A percentile compares a stretch with the other conserved stretches of the same genome.
Conservation (phyloP, 2,888 invertebrate species). For the Pardosa pseudoannulata region DNA sequence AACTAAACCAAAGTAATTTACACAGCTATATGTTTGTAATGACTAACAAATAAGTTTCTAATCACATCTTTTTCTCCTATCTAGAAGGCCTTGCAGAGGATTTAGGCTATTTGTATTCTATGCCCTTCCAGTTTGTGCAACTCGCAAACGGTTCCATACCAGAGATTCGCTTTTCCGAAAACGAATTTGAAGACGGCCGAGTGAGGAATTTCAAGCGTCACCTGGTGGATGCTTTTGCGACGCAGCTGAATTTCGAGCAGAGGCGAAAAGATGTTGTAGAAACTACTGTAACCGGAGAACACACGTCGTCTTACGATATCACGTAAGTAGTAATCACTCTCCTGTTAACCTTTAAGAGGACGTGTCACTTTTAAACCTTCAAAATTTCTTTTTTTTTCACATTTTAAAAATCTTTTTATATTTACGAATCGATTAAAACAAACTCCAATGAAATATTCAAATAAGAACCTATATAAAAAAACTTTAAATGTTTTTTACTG, state of each 20-base stretch:
- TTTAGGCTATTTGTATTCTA: constrained; percentile 23
- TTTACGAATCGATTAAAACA: too few relatives aligned
- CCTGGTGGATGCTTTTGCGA: constrained; percentile 72
- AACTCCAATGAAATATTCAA: too few relatives aligned
- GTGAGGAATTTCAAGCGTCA: constrained; percentile 74
- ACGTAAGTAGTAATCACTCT: constrained; percentile 42
- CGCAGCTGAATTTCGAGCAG: constrained; percentile 54
- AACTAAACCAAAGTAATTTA: too few relatives aligned
- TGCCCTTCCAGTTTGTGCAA: constrained; percentile 74
- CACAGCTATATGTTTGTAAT: too few relatives aligned
- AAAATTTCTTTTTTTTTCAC: too few relatives aligned
- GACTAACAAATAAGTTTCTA: too few relatives aligned
- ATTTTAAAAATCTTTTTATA: too few relatives aligned
- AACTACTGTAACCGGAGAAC: constrained; percentile 54
- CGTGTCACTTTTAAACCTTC: too few relatives aligned
- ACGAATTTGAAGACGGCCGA: constrained; percentile 60
- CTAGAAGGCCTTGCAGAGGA: constrained; percentile 4
- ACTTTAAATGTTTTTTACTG: too few relatives aligned
- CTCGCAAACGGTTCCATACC: constrained; percentile 71
- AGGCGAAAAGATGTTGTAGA: constrained; percentile 34
- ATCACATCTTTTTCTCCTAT: neutral
- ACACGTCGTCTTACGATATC: constrained; percentile 39
- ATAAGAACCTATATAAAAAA: too few relatives aligned
- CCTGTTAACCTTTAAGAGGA: too few relatives aligned
- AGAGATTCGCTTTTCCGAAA: constrained; percentile 73